A percentile compares a stretch with the other conserved stretches of the same genome.
These are phyloP conservation scores for Addax nasomaculatus DNA, from an alignment of 2,113 vertebrate species.

Conservation along the genomic window DNA sequence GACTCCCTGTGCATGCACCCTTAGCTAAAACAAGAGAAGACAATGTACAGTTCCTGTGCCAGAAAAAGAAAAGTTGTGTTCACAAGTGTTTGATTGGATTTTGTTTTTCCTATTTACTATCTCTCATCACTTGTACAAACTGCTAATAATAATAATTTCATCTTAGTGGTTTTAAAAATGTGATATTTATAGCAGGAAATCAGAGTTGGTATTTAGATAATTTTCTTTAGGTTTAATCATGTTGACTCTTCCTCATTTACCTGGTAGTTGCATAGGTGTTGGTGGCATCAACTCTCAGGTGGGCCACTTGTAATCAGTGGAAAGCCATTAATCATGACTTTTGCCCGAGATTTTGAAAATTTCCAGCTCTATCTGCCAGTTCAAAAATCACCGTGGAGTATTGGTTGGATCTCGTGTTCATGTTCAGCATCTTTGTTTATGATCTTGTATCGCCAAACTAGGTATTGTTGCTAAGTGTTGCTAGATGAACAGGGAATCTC, in stretches of 20 bases:
- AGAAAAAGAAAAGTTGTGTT: background rate
- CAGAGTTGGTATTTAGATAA: background rate
- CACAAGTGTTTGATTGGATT: background rate
- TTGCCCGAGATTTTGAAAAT: conserved; percentile 35
- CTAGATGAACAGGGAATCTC: background rate
- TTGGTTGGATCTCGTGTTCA: background rate
- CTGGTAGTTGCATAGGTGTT: background rate
- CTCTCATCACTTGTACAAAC: background rate
- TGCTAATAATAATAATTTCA: background rate
- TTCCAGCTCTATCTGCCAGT: background rate
- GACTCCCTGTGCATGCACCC: background rate
- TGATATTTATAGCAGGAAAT: background rate
- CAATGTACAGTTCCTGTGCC: background rate
- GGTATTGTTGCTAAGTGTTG: background rate
- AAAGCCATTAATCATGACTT: conserved; percentile 23
- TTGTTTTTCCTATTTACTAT: background rate
- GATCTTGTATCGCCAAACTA: background rate
- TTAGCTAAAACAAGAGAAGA: background rate
- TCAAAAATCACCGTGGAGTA: background rate
- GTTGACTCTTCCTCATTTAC: background rate
- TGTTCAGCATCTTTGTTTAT: background rate
- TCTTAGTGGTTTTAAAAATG: background rate
- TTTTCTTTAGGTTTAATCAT: background rate
- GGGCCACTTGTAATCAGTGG: background rate
- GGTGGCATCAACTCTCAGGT: background rate